Base-by-base conservation (phyloP, 1,140 invertebrate species). In the Drosophila navojoa region DNA sequence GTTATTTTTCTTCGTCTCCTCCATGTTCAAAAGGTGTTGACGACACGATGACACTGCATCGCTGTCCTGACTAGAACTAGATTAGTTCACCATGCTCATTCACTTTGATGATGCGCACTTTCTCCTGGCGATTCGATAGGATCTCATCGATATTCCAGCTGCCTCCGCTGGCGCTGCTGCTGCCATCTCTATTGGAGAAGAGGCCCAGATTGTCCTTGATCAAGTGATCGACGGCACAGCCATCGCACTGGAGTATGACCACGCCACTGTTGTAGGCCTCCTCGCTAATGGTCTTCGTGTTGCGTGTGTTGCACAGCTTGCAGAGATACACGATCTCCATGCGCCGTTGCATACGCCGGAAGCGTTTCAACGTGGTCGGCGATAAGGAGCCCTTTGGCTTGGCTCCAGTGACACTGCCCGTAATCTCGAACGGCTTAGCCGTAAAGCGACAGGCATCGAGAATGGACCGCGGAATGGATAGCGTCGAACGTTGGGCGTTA, bases 151-250 rank as follows among this genome's bases (percentile, higher is more conserved):
- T 96, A 85, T 97, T 98, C 84, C 93, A 35, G 52, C 15, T 15
- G n/a, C 4, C 95, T 76, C 95, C 95, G 76, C 95, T 32, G 27
- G 27, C 27, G 32, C 7, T 54, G 52, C 15, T 15, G n/a, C 4
- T 95, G 76, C 95, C 92, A 80, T 97, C 94, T n/a, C 75, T 52
- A 29, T 68, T 62, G 1, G 94, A 92, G 92, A 98, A 98, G 96
- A 97, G 98, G 27, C 96, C 96, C 5, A 98, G 93, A 93, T 98
- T 98, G 89, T 98, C 97, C 13, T 97, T 97, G 69, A 98, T 98
- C 13, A 98, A 93, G 92, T 98, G 97, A 91, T 97, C 96, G 76
- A 97, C 98, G 62, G 95, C 93, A 91, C 98, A 98, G 4, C 95
- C 96, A 69, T 96, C 94, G 93, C 98, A 98, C 68, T 94, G 95